Base-by-base conservation (phyloP, 2,888 invertebrate species). In the Eupithecia subfuscata region DNA sequence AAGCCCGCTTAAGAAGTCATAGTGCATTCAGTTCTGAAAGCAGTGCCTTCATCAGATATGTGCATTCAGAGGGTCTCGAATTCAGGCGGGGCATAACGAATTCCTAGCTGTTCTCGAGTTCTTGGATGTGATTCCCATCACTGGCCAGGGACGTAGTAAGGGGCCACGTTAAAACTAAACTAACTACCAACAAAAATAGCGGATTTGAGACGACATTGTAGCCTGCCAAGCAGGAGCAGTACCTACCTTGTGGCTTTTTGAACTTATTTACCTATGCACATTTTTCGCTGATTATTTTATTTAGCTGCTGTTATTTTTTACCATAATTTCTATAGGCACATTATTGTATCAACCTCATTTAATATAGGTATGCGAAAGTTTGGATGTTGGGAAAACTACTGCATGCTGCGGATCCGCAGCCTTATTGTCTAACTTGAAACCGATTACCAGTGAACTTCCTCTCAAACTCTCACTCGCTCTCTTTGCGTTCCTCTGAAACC, bases 1-100 rank as follows among this genome's bases (percentile, higher is more conserved):
- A 60, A 60, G 56, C 25, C 14, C 60, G 6, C 60, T 25, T 3
- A 2, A 64, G 64, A 64, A 16, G 16, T 64, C 64, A 18, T 40
- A 60, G 56, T 60, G 60, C 40, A 70, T 60, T 70, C 56, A 40
- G 37, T 9, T 52, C 69, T n/a, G 56, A 60, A 30, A 70, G 70
- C 56, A 22, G 45, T 40, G 34, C 25, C 70, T 69, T 71, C 43
- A 43, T 71, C 63, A 34, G 43, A 71, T 43, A 71, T 71, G 70
- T 71, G 60, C 70, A 71, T 71, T 25, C 60, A 30, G 43, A 63
- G 30, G 70, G 43, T 18, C 6, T 30, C n/a, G 30, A 45, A 64
- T 56, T 14, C 37, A 60, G 56, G 56, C 9, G 67, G 37, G 30
- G 11, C 64, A 69, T 64, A 64, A 22, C 25, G 48, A 64, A 74